These are phyloP conservation scores for Drymodes brunneopygia DNA, from an alignment of 2,113 vertebrate species.

Conservation along the genomic window DNA sequence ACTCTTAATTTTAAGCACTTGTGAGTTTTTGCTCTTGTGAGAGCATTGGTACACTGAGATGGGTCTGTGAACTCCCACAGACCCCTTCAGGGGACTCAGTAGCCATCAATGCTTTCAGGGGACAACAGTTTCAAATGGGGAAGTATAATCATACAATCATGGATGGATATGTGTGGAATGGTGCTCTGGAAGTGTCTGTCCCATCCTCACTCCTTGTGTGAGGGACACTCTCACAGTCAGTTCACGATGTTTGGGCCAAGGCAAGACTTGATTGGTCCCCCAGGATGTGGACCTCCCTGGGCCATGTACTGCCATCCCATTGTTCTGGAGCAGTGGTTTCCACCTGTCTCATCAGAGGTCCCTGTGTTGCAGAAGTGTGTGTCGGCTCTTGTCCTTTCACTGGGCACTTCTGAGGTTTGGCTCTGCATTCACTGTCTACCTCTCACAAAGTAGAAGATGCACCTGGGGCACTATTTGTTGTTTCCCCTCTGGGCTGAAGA, in stretches of 20 bases:
- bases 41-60: background rate
- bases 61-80: background rate
- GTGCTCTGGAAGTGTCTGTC: background rate
- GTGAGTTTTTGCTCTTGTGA: background rate
- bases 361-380: background rate
- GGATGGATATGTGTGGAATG: background rate
- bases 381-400: background rate
- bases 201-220: background rate
- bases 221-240: background rate
- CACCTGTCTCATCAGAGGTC: background rate
- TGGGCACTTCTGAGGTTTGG: background rate
- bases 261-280: background rate
- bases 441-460: background rate
- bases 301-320: background rate
- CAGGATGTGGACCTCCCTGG: background rate
- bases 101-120: background rate
- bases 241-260: background rate
- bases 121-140: background rate
- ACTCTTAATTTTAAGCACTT: background rate
- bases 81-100: rapidly evolving
- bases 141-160: background rate
- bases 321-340: background rate
- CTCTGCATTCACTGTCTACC: background rate
- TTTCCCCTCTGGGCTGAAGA: background rate
- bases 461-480: rapidly evolving